Base-by-base conservation (phyloP, 2,113 vertebrate genomes). In the Varanus komodoensis region DNA sequence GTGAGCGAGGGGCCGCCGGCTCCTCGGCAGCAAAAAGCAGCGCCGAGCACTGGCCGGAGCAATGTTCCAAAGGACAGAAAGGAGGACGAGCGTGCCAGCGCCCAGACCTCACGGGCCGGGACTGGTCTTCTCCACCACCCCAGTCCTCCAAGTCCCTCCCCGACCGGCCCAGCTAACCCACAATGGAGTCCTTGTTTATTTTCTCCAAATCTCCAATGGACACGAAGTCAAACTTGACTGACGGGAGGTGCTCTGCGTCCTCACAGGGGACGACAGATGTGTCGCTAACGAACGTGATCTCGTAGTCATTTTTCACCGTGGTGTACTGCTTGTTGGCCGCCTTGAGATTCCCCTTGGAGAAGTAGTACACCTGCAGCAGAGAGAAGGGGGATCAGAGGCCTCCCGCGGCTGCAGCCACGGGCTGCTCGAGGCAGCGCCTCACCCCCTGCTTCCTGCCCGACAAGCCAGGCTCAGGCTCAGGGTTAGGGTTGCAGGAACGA, bases 251-350 rank as follows among this genome's bases (percentile, higher is more conserved):
- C 32, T 93, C 92, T 85, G 90, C 96, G 94, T 99, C 98, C 4
- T 99, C 99, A 89, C 99, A 99, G 91, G 98, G 99, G 89, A 98
- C 94, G 93, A 99, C 95, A 3, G 96, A 96, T 61, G 99, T 98
- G 79, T 99, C 99, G 21, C 97, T 98, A 34, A 97, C 98, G 90
- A 99, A 98, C 3, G 99, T 98, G 97, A 99, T 99, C 97, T 99
- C 99, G 3, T 99, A 99, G 96, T 99, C 99, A 8, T 99, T 99
- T 96, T 99, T 99, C 95, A 99, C 97, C 8, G 99, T 97, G 7
- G 98, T 97, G 96, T 98, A 99, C 93, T 99, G 98, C 97, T 99
- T 99, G 97, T 99, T 99, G 95, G 99, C 99, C 1, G 98, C 98
- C 97, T 99, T 99, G 96, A 99, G 94, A 93, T 96, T 97, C 88